A percentile compares a stretch with the other conserved stretches of the same genome.
phyloP scores from a whole-genome alignment of 2,113 vertebrate species.

The Actinemys pallida region DNA sequence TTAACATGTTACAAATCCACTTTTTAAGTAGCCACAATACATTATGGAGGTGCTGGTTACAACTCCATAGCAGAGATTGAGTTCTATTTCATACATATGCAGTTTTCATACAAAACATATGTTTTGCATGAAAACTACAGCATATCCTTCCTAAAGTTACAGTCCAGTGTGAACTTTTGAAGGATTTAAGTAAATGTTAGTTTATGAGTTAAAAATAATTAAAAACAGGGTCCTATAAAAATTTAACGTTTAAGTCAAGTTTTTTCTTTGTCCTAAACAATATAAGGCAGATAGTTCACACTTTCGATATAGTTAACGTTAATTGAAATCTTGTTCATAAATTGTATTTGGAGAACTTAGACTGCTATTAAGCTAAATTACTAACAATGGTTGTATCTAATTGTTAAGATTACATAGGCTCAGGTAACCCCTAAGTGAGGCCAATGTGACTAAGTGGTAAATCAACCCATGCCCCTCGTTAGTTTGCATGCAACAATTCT shows the following conservation, averaged over 20 bases:
- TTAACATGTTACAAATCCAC: neutral
- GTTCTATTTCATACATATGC: neutral
- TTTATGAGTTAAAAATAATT: neutral
- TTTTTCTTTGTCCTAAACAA: neutral
- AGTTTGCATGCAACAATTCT: neutral
- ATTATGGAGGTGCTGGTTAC: neutral
- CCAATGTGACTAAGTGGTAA: neutral
- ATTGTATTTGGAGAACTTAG: neutral
- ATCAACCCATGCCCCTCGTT: neutral
- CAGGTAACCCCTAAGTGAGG: neutral
- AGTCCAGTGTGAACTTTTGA: neutral
- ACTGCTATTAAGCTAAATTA: neutral
- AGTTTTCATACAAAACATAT: neutral
- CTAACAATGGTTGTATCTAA: neutral
- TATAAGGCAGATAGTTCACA: neutral
- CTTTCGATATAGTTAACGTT: neutral
- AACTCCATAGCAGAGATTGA: neutral
- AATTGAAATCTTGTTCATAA: neutral
- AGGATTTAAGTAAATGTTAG: neutral
- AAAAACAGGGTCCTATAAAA: neutral
- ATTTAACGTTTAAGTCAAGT: neutral
- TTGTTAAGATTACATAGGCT: neutral
- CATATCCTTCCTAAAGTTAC: neutral
- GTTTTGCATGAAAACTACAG: neutral
- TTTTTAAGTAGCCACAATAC: neutral